A percentile compares a stretch with the other conserved stretches of the same genome.
phyloP scores from a whole-genome alignment of 1,140 invertebrate genomes.

The Hycleus phaleratus region DNA sequence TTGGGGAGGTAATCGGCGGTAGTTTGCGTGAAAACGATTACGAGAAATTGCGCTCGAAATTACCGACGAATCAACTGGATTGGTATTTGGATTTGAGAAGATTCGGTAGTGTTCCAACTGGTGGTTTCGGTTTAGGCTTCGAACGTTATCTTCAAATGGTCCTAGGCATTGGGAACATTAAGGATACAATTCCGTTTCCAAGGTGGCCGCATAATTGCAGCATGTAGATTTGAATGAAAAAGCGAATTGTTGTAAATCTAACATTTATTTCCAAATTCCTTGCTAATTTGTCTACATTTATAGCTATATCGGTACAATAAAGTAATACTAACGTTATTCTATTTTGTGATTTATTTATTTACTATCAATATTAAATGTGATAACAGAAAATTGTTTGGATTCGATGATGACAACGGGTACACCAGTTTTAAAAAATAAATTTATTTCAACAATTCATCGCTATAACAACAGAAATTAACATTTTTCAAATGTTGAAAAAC shows the following conservation, averaged over 20 bases:
- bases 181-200: slow-evolving; percentile 92
- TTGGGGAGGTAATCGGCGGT: slow-evolving; percentile 91
- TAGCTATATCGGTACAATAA: too few relatives aligned
- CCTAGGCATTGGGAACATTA: slow-evolving; percentile 76
- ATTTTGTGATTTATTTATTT: too few relatives aligned
- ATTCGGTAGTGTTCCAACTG: slow-evolving; percentile 81
- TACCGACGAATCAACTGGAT: slow-evolving; percentile 54
- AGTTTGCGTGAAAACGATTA: slow-evolving; percentile 83
- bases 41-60: slow-evolving; percentile 51
- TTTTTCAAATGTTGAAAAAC: slow-evolving; percentile 6
- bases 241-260: too few relatives aligned
- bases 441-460: slow-evolving; percentile 7
- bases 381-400: too few relatives aligned
- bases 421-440: slow-evolving; percentile 9
- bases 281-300: too few relatives aligned
- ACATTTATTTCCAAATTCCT: too few relatives aligned
- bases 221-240: slow-evolving; percentile 44
- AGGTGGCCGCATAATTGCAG: slow-evolving; percentile 83
- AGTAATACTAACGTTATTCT: too few relatives aligned
- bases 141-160: slow-evolving; percentile 84
- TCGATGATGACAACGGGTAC: too few relatives aligned
- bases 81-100: slow-evolving; percentile 91
- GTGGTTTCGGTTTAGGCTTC: slow-evolving; percentile 92
- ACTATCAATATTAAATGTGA: too few relatives aligned
- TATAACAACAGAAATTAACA: slow-evolving; percentile 11